Evolutionary conservation across 2,113 vertebrate genomes (phyloP).

Genomic region (Malurus melanocephalus): DNA sequence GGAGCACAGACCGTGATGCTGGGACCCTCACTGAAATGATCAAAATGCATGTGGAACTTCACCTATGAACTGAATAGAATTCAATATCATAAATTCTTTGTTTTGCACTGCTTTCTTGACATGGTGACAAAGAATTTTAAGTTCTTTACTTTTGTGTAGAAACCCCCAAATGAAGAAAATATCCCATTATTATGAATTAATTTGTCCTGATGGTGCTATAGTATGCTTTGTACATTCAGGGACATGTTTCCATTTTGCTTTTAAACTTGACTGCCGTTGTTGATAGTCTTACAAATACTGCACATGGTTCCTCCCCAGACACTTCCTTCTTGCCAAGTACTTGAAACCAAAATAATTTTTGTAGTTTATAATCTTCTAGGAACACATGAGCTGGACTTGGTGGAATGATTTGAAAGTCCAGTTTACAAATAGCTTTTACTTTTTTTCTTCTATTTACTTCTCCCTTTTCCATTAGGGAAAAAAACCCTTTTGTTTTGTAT

Average conservation of each 20-base stretch:
- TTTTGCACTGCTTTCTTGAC: not conserved
- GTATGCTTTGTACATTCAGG: not conserved
- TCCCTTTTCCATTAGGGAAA: not conserved
- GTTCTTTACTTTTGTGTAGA: not conserved
- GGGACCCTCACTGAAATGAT: not conserved
- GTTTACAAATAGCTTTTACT: not conserved
- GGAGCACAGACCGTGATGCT: not conserved
- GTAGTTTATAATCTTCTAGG: not conserved
- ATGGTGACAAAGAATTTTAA: not conserved
- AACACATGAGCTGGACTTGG: not conserved
- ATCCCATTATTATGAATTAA: not conserved
- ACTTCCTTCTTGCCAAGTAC: not conserved
- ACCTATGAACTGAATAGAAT: not conserved
- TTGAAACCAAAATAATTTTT: not conserved
- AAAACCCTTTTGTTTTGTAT: not conserved
- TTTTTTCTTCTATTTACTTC: not conserved
- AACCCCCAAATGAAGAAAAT: not conserved
- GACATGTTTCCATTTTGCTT: not conserved
- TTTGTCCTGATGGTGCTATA: not conserved
- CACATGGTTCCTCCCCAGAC: rapidly evolving
- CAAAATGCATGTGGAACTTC: not conserved
- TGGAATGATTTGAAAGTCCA: not conserved
- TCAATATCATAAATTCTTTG: not conserved
- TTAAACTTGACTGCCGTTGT: not conserved
- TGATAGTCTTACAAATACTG: not conserved